Conservation (phyloP, 2,113 vertebrate genomes). For the Chascanopsetta lugubris region DNA sequence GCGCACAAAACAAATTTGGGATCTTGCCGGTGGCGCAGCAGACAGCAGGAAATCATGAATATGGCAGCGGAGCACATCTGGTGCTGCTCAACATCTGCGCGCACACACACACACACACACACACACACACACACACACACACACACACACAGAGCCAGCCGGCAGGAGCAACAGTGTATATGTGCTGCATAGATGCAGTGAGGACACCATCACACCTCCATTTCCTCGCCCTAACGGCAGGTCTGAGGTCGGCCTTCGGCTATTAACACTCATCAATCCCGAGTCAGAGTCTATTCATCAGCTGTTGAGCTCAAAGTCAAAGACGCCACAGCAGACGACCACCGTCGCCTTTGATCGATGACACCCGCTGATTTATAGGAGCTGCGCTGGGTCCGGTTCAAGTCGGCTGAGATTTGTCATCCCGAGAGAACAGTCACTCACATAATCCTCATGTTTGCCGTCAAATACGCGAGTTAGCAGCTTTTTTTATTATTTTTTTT, state of each 20-base stretch:
- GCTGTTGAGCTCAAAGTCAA: conserved; percentile 43
- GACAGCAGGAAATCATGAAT: not conserved
- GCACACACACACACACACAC: not conserved
- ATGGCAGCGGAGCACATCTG: not conserved
- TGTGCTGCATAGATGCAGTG: too few species aligned
- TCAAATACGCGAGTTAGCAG: too few species aligned
- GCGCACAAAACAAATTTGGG: not conserved
- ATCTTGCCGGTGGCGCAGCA: not conserved
- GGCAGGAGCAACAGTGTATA: too few species aligned
- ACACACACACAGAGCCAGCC: conserved; percentile 14
- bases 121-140: conserved; percentile 4
- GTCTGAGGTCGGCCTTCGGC: conserved; percentile 43
- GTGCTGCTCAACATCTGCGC: not conserved
- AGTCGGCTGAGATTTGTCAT: not conserved
- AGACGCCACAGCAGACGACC: conserved; percentile 11
- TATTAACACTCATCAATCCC: conserved; percentile 39
- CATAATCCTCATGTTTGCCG: too few species aligned
- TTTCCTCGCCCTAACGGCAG: conserved; percentile 24
- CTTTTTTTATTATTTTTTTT: too few species aligned
- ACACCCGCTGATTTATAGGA: conserved; percentile 6
- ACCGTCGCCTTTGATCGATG: conserved; percentile 29
- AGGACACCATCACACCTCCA: conserved; percentile 31
- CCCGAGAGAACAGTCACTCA: not conserved
- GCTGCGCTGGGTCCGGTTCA: not conserved
- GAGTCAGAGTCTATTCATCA: conserved; percentile 35